A percentile compares a stretch with the other conserved stretches of the same genome.
phyloP scores from a whole-genome alignment of 2,888 invertebrate species.

The Agriotes lineatus region DNA sequence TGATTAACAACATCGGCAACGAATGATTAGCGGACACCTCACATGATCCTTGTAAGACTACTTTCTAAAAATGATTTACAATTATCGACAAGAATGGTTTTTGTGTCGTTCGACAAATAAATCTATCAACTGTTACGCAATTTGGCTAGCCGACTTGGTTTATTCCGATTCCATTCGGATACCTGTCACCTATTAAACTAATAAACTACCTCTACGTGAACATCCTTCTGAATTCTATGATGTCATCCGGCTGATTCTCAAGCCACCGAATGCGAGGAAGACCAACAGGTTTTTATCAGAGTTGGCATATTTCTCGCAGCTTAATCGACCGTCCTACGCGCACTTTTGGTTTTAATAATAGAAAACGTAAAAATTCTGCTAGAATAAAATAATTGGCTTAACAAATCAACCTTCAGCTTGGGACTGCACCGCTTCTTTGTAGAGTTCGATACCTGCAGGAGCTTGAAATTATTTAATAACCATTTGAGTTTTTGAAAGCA shows the following conservation, averaged over 20 bases:
- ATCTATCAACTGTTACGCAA: slow-evolving; percentile 16
- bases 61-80: slow-evolving; percentile 35
- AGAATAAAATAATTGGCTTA: neutral
- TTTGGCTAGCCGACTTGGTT: neutral
- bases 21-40: slow-evolving; percentile 22
- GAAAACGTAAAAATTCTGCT: neutral
- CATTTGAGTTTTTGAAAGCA: too few species aligned
- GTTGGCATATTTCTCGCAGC: neutral
- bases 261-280: neutral
- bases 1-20: slow-evolving; percentile 19
- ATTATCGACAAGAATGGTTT: slow-evolving; percentile 1
- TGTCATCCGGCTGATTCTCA: slow-evolving; percentile 3
- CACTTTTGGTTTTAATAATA: neutral
- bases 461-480: too few species aligned
- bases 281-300: slow-evolving; percentile 11
- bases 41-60: slow-evolving; percentile 25
- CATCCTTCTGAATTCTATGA: slow-evolving; percentile 16
- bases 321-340: neutral
- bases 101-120: slow-evolving; percentile 6
- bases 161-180: slow-evolving; percentile 12
- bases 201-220: slow-evolving; percentile 24
- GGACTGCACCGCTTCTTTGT: too few species aligned
- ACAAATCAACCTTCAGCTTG: slow-evolving; percentile 5
- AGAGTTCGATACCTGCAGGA: too few species aligned
- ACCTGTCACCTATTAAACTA: slow-evolving; percentile 30